phyloP scores from a whole-genome alignment of 2,113 vertebrate species.

The Phoxinus phoxinus region DNA sequence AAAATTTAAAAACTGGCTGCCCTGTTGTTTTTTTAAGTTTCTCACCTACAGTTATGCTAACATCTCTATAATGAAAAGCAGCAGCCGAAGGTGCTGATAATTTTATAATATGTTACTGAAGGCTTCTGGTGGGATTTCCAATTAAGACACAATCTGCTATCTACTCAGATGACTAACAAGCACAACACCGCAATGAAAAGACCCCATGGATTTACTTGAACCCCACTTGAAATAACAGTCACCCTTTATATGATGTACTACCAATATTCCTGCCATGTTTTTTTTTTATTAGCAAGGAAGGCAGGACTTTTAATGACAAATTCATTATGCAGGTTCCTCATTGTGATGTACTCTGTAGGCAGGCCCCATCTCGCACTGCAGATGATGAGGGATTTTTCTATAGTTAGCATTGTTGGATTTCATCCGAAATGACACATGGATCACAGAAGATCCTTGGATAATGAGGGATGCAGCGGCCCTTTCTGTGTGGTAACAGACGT shows the following conservation, averaged over 20 bases:
- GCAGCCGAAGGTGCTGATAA: slow-evolving; percentile 64
- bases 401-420: slow-evolving; percentile 57
- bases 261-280: slow-evolving; percentile 60
- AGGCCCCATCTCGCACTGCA: slow-evolving; percentile 56
- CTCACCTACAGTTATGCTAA: slow-evolving; percentile 12
- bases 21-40: slow-evolving; percentile 5
- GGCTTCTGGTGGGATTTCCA: slow-evolving; percentile 74
- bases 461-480: slow-evolving; percentile 64
- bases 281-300: slow-evolving; percentile 60
- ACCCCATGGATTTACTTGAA: slow-evolving; percentile 74
- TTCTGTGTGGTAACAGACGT: slow-evolving; percentile 47
- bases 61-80: slow-evolving; percentile 11
- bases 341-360: slow-evolving; percentile 22
- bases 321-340: slow-evolving; percentile 54
- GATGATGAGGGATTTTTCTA: slow-evolving; percentile 49
- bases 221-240: slow-evolving; percentile 73
- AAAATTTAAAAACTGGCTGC: not conserved
- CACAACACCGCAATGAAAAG: slow-evolving; percentile 72
- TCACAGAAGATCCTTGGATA: slow-evolving; percentile 65
- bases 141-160: slow-evolving; percentile 80
- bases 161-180: slow-evolving; percentile 77
- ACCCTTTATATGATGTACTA: slow-evolving; percentile 70
- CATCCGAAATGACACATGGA: slow-evolving; percentile 62
- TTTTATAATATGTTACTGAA: slow-evolving; percentile 70
- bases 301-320: slow-evolving; percentile 69